A percentile compares a stretch with the other conserved stretches of the same genome.
Evolutionary conservation across 2,797 vertebrate species (phyloP).

Genomic region (Thamnophis elegans): DNA sequence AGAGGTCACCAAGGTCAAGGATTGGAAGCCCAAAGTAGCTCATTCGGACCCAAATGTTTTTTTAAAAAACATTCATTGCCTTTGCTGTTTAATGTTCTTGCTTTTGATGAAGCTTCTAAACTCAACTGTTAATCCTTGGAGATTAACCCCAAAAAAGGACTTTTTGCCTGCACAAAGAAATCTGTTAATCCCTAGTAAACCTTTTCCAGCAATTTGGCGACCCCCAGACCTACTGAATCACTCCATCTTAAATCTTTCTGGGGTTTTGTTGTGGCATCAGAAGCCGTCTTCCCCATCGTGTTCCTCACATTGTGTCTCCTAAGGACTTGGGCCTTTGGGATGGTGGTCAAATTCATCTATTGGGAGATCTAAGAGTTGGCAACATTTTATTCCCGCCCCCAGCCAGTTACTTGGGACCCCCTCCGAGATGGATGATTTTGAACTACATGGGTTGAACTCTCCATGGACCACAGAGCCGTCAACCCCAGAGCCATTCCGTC

Average conservation of each 20-base stretch:
- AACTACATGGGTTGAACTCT: background rate
- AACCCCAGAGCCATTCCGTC: background rate
- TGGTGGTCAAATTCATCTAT: background rate
- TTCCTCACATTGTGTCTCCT: background rate
- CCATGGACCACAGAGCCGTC: background rate
- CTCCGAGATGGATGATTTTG: background rate
- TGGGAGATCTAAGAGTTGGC: background rate
- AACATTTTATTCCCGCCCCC: background rate
- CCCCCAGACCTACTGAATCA: background rate
- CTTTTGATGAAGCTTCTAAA: background rate
- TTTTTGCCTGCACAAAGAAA: background rate
- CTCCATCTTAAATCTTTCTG: background rate
- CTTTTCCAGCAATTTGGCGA: background rate
- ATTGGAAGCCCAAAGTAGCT: background rate
- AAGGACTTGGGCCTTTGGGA: background rate
- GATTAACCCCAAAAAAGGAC: background rate
- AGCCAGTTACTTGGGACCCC: too few relatives aligned
- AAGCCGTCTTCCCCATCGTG: background rate
- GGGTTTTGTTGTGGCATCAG: background rate
- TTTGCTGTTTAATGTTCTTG: background rate
- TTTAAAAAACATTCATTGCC: background rate
- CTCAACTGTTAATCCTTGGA: background rate
- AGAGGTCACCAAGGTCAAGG: background rate
- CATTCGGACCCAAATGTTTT: background rate
- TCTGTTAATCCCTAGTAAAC: background rate